phyloP scores from a whole-genome alignment of 2,888 invertebrate genomes.

The Ectropis crepuscularia region DNA sequence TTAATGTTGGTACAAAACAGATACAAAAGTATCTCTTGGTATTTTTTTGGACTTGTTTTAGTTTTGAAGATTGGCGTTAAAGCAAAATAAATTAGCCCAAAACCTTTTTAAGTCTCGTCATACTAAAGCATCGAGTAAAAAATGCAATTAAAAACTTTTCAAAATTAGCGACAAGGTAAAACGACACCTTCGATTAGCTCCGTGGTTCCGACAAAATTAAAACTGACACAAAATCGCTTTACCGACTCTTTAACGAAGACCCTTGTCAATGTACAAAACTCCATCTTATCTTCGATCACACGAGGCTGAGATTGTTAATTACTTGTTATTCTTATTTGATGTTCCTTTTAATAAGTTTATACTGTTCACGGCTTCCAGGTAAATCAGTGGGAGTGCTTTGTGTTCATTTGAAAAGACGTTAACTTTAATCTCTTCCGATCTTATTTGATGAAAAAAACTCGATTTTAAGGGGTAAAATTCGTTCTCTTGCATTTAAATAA shows the following conservation, averaged over 20 bases:
- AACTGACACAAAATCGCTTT: slow-evolving; percentile 9
- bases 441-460: no score
- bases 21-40: not conserved
- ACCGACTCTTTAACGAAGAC: slow-evolving; percentile 21
- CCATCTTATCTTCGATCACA: slow-evolving; percentile 25
- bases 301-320: slow-evolving; percentile 11
- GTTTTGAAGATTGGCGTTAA: not conserved
- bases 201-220: slow-evolving; percentile 21
- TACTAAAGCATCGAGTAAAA: slow-evolving; percentile 11
- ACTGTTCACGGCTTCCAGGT: slow-evolving; percentile 20
- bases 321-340: slow-evolving; percentile 19
- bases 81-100: slow-evolving; percentile 3
- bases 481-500: no score
- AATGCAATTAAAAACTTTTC: slow-evolving; percentile 69
- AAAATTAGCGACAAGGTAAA: slow-evolving; percentile 66
- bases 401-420: slow-evolving; percentile 5
- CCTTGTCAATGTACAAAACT: slow-evolving; percentile 37
- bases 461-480: no score
- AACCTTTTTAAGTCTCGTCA: slow-evolving; percentile 12
- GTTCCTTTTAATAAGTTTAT: slow-evolving; percentile 19
- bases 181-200: slow-evolving; percentile 47
- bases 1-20: no score
- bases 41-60: not conserved
- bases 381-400: slow-evolving; percentile 17
- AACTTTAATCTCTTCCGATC: slow-evolving; percentile 14